Conservation (phyloP, 2,113 vertebrate genomes). For the Acrocephalus kingi region DNA sequence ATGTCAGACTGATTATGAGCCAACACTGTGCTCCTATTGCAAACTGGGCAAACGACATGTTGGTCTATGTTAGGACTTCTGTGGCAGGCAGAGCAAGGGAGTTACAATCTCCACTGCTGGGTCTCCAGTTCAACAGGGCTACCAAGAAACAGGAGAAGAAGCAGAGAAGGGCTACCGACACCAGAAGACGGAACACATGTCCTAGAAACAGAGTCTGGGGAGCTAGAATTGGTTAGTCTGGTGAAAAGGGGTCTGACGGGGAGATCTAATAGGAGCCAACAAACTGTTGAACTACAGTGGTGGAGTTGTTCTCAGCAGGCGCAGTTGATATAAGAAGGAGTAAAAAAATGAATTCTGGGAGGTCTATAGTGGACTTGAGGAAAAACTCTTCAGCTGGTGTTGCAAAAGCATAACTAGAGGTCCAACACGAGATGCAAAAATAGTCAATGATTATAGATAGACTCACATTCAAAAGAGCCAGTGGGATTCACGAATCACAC, state of each 20-base stretch:
- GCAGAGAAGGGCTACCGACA: background rate
- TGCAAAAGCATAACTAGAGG: background rate
- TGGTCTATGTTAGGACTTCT: background rate
- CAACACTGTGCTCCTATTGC: rapidly evolving
- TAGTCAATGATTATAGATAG: rapidly evolving
- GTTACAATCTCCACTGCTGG: background rate
- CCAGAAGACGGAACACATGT: rapidly evolving
- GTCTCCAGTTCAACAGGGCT: background rate
- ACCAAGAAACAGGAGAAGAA: background rate
- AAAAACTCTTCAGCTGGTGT: background rate
- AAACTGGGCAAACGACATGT: background rate
- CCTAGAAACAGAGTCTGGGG: background rate
- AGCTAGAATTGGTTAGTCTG: background rate
- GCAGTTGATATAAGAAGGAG: background rate
- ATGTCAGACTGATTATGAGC: background rate
- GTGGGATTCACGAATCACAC: rapidly evolving
- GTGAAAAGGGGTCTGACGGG: background rate
- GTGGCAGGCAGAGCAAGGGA: background rate
- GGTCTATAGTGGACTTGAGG: background rate
- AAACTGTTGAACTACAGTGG: background rate
- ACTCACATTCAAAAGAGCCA: background rate
- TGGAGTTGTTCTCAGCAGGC: background rate
- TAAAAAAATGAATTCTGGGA: background rate
- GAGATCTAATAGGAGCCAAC: background rate
- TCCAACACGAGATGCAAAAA: background rate